Conservation (phyloP, 2,113 vertebrate genomes). For the Cricetomys ansorgei region DNA sequence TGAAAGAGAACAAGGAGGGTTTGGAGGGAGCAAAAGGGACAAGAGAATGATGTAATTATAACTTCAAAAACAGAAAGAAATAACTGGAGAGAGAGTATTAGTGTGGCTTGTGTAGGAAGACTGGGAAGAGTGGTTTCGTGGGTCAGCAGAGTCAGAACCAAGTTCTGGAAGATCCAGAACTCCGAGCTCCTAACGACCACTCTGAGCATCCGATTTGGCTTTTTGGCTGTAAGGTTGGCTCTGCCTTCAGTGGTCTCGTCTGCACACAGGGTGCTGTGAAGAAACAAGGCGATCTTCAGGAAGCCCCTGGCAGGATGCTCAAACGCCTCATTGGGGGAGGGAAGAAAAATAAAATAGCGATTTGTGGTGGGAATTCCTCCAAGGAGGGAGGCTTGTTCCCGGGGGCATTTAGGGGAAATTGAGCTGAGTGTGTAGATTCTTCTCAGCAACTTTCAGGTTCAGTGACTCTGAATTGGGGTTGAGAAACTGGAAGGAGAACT, state of each 20-base stretch:
- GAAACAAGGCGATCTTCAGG: neutral
- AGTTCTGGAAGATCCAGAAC: accelerated
- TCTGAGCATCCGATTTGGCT: accelerated
- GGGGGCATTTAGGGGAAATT: neutral
- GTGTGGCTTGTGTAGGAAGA: accelerated
- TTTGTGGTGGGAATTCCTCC: neutral
- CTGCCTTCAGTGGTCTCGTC: neutral
- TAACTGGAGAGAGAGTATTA: neutral
- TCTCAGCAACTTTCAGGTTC: slow-evolving; percentile 73
- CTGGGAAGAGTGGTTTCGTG: neutral
- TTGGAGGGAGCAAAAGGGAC: neutral
- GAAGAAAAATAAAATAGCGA: neutral
- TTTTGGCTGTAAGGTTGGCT: neutral
- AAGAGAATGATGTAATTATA: neutral
- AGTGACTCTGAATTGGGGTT: slow-evolving; percentile 70
- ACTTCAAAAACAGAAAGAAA: too few species aligned
- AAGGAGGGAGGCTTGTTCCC: neutral
- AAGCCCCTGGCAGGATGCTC: neutral
- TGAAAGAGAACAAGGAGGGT: neutral
- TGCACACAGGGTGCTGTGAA: too few species aligned
- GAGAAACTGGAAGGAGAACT: slow-evolving; percentile 61
- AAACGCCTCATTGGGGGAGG: neutral
- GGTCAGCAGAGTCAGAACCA: neutral
- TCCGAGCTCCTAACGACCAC: accelerated
- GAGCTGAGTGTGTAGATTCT: neutral